phyloP scores from a whole-genome alignment of 2,888 invertebrate genomes.

The Parascotia fuliginaria region DNA sequence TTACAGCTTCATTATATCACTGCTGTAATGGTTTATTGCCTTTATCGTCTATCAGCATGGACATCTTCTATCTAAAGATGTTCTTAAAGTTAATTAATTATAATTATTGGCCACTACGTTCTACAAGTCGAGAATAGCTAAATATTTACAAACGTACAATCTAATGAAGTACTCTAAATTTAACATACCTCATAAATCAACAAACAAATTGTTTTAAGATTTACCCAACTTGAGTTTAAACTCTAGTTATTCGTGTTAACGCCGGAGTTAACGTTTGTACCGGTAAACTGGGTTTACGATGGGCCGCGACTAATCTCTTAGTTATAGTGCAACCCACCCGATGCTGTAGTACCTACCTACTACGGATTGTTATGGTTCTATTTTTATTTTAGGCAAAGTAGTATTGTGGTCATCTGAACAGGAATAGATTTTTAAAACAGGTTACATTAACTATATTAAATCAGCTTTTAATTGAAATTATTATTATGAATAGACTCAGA shows the following conservation, averaged over 20 bases:
- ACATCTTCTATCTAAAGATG: too few species aligned
- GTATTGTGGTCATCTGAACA: not conserved
- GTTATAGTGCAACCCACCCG: conserved; percentile 27
- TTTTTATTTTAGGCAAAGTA: not conserved
- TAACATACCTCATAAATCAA: not conserved
- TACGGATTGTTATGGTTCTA: not conserved
- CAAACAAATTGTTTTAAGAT: conserved; percentile 16
- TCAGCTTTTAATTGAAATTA: too few species aligned
- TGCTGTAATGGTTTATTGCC: too few species aligned
- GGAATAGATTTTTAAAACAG: not conserved
- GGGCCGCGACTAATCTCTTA: conserved; percentile 35
- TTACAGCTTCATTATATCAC: too few species aligned
- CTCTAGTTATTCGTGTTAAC: conserved; percentile 32
- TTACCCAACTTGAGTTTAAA: conserved; percentile 21
- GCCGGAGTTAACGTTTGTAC: conserved; percentile 29
- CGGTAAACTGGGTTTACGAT: conserved; percentile 44
- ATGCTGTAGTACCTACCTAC: conserved; percentile 4
- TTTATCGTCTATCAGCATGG: too few species aligned
- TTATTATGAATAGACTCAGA: too few species aligned
- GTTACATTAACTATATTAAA: too few species aligned
- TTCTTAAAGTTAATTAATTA: too few species aligned
- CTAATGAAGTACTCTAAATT: not conserved
- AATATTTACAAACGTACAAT: not conserved
- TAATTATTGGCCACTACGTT: not conserved
- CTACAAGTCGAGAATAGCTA: not conserved